Percentiles rank a stretch among this genome's conserved stretches.
These are phyloP conservation scores for Bicyclus anynana DNA, from an alignment of 1,140 invertebrate species.

Conservation along the genomic window DNA sequence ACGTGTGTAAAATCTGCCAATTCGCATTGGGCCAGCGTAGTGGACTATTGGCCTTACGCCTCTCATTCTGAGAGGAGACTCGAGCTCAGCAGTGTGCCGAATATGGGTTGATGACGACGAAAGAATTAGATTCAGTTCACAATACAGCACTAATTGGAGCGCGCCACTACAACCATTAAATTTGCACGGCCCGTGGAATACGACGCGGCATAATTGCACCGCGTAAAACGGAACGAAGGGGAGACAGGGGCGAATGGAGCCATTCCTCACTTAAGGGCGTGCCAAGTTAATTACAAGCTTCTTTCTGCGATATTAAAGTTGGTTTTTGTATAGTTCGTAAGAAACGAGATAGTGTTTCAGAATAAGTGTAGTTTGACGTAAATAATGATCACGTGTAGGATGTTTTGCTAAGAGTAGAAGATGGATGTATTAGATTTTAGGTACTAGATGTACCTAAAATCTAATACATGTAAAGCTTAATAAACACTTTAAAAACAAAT, in stretches of 20 bases:
- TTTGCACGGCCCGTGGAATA: constrained; percentile 40
- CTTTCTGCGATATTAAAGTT: not conserved
- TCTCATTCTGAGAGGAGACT: no score
- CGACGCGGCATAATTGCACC: constrained; percentile 41
- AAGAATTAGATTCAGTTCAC: constrained; percentile 12
- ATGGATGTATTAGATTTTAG: no score
- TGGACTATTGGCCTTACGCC: no score
- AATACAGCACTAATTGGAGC: constrained; percentile 30
- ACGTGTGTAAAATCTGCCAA: no score
- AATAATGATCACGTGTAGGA: constrained; percentile 28
- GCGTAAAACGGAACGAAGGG: constrained; percentile 26
- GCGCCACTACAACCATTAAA: constrained; percentile 44
- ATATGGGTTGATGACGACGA: constrained; percentile 10
- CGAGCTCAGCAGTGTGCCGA: no score
- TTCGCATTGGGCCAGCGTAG: no score
- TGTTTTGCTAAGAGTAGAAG: not conserved
- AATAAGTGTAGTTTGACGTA: constrained; percentile 41
- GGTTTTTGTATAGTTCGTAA: not conserved
- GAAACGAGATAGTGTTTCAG: constrained; percentile 24
- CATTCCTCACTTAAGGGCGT: constrained; percentile 24
- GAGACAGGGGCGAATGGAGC: constrained; percentile 38
- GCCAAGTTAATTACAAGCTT: constrained; percentile 7
- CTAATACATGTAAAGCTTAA: no score
- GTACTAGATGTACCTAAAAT: no score
- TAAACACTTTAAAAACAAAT: no score